A percentile compares a stretch with the other conserved stretches of the same genome.
phyloP scores from a whole-genome alignment of 2,888 invertebrate species.

The Lucinisca nassula region DNA sequence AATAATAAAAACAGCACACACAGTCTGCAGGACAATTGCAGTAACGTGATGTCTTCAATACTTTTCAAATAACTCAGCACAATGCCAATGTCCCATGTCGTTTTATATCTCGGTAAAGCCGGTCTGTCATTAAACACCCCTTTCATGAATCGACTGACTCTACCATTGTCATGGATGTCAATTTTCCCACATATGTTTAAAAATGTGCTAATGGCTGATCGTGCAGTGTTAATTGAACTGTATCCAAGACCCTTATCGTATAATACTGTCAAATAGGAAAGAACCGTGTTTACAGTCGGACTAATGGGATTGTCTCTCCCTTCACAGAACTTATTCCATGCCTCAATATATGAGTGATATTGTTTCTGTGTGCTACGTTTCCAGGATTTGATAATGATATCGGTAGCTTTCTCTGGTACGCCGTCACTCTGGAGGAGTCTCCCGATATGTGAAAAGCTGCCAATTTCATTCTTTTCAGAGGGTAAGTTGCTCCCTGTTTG shows the following conservation, averaged over 20 bases:
- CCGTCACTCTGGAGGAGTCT: slow-evolving; percentile 18
- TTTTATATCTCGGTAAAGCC: background rate
- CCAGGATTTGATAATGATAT: slow-evolving; percentile 62
- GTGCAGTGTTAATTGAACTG: background rate
- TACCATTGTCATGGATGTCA: background rate
- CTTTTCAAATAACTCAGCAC: background rate
- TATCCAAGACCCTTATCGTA: background rate
- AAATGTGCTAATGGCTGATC: background rate
- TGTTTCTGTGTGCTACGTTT: slow-evolving; percentile 45
- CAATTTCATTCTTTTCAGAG: slow-evolving; percentile 50
- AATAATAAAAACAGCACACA: background rate
- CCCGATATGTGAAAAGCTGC: slow-evolving; percentile 60
- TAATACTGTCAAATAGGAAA: background rate
- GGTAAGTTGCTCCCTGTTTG: slow-evolving; percentile 20
- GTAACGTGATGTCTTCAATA: background rate
- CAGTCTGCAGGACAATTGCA: background rate
- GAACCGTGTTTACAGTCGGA: background rate
- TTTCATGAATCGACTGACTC: background rate
- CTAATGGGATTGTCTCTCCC: background rate
- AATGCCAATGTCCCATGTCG: background rate
- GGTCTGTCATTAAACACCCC: background rate
- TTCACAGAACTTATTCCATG: slow-evolving; percentile 57
- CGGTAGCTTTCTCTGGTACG: slow-evolving; percentile 33
- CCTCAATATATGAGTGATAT: slow-evolving; percentile 40
- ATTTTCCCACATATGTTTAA: background rate